Percentiles rank a stretch among this genome's conserved stretches.
Conservation (phyloP, 2,888 invertebrate genomes). For the Allacma fusca region DNA sequence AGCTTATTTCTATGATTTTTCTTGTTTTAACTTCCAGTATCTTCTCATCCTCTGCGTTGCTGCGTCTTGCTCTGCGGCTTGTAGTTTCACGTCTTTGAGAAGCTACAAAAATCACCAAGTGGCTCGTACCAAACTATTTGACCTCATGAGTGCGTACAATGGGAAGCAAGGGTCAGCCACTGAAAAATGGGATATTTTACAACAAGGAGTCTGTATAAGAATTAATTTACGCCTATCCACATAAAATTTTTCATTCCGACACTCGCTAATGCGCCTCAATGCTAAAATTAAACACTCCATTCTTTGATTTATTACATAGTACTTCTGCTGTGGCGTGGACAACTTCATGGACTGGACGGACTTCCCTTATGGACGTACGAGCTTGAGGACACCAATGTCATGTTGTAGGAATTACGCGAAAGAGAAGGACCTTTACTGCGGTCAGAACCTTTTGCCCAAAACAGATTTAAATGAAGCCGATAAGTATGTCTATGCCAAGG, state of each 20-base stretch:
- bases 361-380: conserved; percentile 28
- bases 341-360: conserved; percentile 34
- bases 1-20: not conserved
- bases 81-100: conserved; percentile 8
- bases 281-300: not conserved
- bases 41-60: conserved; percentile 29
- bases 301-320: not conserved
- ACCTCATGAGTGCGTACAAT: conserved; percentile 25
- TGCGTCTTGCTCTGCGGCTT: not conserved
- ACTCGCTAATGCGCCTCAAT: no score
- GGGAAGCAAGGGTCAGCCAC: conserved; percentile 25
- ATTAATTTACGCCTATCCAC: not conserved
- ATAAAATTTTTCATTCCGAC: no score
- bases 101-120: conserved; percentile 32
- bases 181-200: conserved; percentile 30
- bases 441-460: conserved; percentile 25
- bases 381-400: conserved; percentile 28
- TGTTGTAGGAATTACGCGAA: conserved; percentile 21
- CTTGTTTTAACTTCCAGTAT: conserved; percentile 30
- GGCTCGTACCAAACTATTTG: conserved; percentile 6
- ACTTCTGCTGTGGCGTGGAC: conserved; percentile 29
- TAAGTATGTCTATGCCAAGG: conserved; percentile 20
- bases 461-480: conserved; percentile 5
- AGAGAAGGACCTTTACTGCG: conserved; percentile 27
- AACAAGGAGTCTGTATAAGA: conserved; percentile 28